phyloP scores from a whole-genome alignment of 2,113 vertebrate species.

The Vulpes lagopus region DNA sequence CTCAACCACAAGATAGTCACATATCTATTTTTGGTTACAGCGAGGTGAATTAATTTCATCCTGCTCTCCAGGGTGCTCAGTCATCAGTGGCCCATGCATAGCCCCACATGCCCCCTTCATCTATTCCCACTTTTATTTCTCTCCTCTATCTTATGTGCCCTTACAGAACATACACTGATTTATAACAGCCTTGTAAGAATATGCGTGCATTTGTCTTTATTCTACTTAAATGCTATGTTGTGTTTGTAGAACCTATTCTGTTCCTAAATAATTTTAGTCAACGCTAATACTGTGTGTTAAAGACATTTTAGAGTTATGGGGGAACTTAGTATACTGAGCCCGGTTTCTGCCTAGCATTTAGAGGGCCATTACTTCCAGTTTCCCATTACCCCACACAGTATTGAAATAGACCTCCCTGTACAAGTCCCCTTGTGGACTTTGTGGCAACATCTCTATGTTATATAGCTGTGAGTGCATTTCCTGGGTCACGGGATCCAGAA shows the following conservation, averaged over 20 bases:
- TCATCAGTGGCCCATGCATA: neutral
- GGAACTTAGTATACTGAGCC: neutral
- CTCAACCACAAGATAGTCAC: neutral
- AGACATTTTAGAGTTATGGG: too few species aligned
- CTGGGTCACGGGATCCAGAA: neutral
- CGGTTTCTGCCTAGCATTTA: neutral
- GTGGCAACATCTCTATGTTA: neutral
- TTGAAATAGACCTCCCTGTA: neutral
- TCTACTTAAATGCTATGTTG: neutral
- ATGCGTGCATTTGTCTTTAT: neutral
- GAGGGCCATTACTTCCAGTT: neutral
- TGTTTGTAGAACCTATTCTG: neutral
- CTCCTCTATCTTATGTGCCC: neutral
- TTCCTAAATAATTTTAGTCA: neutral
- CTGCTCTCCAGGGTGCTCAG: neutral
- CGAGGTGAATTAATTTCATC: neutral
- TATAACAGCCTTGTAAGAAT: neutral
- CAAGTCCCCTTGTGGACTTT: too few species aligned
- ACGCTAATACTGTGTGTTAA: neutral
- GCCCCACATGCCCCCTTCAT: neutral
- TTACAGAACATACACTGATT: neutral
- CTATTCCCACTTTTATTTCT: neutral
- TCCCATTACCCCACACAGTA: neutral
- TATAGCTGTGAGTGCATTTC: neutral
- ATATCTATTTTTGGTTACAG: neutral